Evolutionary conservation across 2,113 vertebrate genomes (phyloP).

Genomic region (Gymnobelideus leadbeateri): DNA sequence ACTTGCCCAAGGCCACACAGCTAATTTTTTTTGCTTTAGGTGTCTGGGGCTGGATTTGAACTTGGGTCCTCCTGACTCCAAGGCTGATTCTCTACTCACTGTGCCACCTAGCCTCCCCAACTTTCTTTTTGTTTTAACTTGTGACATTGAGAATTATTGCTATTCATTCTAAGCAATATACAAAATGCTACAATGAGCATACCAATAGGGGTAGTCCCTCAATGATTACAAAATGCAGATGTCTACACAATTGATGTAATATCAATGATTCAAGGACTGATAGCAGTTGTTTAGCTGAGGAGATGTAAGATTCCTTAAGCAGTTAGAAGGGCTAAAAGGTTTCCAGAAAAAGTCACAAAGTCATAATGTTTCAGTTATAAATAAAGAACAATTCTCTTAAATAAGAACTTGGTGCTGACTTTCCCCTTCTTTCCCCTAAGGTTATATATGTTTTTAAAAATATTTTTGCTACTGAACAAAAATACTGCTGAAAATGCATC

Average conservation of each 20-base stretch:
- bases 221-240: background rate
- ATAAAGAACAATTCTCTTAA: background rate
- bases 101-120: no score
- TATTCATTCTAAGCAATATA: background rate
- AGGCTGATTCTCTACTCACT: no score
- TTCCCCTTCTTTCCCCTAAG: background rate
- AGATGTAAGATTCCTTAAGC: background rate
- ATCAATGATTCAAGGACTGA: background rate
- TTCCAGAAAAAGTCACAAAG: background rate
- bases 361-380: background rate
- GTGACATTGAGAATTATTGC: background rate
- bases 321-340: background rate
- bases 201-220: background rate
- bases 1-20: no score
- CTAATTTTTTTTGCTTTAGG: no score
- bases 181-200: background rate
- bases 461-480: conserved; percentile 17
- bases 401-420: background rate
- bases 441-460: background rate
- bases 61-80: no score
- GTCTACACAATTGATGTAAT: background rate
- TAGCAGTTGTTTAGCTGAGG: background rate
- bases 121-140: no score
- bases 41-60: no score
- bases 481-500: conserved; percentile 7